Evolutionary conservation across 1,140 invertebrate genomes (phyloP).

Genomic region (Oscheius sp.): DNA sequence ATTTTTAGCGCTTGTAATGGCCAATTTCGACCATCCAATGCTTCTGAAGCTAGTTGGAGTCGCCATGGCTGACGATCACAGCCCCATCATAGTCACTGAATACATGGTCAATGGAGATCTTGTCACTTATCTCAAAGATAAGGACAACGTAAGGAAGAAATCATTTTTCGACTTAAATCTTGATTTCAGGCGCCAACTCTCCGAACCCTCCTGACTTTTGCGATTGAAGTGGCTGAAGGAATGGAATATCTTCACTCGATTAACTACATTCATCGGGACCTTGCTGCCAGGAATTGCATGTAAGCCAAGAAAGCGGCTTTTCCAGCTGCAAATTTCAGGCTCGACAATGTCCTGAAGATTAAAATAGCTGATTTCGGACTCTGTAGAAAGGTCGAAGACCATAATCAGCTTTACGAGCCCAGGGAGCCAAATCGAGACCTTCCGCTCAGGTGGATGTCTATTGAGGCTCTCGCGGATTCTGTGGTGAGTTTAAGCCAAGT

Average conservation of each 20-base stretch:
- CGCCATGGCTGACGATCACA: conserved; percentile 9
- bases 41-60: conserved; percentile 29
- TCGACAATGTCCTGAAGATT: conserved; percentile 7
- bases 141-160: conserved; percentile 10
- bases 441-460: conserved; percentile 20
- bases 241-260: conserved; percentile 38
- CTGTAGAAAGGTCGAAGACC: conserved; percentile 77
- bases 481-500: background rate
- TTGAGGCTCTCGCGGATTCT: too few relatives aligned
- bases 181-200: conserved; percentile 12
- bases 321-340: background rate
- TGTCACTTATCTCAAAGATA: conserved; percentile 18
- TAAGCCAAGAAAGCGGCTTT: conserved; percentile 66
- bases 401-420: conserved; percentile 5
- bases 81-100: conserved; percentile 31
- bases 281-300: conserved; percentile 88
- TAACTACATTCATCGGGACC: conserved; percentile 87
- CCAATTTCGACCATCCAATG: conserved; percentile 9
- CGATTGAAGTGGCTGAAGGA: conserved; percentile 17
- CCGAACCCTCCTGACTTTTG: conserved; percentile 12
- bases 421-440: background rate
- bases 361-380: conserved; percentile 92
- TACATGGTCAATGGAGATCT: conserved; percentile 36
- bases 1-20: conserved; percentile 29
- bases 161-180: background rate